Evolutionary conservation across 1,140 invertebrate species (phyloP), one percentile per base, ranked within the genome.

Genomic region (Temnothorax nylanderi): DNA sequence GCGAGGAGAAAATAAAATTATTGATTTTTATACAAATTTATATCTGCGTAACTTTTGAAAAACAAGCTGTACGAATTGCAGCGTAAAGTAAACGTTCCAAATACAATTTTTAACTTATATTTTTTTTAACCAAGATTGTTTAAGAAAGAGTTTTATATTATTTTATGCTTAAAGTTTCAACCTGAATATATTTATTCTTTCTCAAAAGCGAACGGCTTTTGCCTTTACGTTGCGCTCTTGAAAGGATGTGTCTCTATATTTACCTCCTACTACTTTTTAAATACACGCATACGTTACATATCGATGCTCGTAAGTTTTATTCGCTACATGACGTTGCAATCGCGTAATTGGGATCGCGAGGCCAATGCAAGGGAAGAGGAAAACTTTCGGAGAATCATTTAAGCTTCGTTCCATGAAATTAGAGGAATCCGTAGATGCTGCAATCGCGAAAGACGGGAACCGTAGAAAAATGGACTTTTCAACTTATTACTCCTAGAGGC

Each of bases 401-500:
- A 60, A 75, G 69, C 80, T 58, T 64, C 67, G 80, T 82, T 37
- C 67, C 54, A 13, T 60, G 54, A 75, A 84, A 84, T 84, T 84
- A 84, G 49, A 72, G 47, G 11, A 82, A 82, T 82, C 67, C 67
- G 41, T 67, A 82, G 51, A 58, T 82, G 80, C 54, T 82, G 58
- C 72, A 77, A 77, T 77, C 32, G 37, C 47, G 69, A 51, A 64
- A 86, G 67, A 82, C 71, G 84, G 88, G 85, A 84, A 91, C 87
- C 69, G 76, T 88, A 88, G 88, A 92, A 90, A 91, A 93, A 93
- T 91, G 89, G 87, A 91, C 91, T 92, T 93, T 92, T 67, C 89
- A 93, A 93, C 90, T 93, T 93, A 93, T 93, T 90, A 92, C 92
- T 90, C 77, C 86, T 76, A 88, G 85, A 85, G 90, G 88, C 89